Evolutionary conservation across 2,888 invertebrate genomes (phyloP).

Genomic region (Phymatocera aterrima): DNA sequence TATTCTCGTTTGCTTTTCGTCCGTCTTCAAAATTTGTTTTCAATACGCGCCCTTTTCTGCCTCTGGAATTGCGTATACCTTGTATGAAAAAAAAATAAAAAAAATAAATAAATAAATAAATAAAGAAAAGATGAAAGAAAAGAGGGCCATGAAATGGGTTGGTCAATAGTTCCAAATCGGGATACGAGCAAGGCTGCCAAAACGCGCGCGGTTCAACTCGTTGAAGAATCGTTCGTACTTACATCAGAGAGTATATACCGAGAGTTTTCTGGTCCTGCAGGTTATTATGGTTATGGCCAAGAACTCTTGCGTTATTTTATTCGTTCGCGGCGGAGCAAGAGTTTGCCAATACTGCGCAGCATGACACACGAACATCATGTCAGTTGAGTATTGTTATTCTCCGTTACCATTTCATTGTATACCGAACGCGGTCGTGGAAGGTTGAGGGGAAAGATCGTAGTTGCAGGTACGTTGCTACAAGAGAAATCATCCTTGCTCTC

Average conservation of each 20-base stretch:
- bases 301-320: not conserved
- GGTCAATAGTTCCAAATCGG: slow-evolving; percentile 56
- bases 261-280: not conserved
- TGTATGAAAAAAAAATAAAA: not conserved
- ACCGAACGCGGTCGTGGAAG: too few relatives aligned
- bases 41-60: not conserved
- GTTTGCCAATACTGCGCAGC: not conserved
- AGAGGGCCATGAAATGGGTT: slow-evolving; percentile 33
- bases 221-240: slow-evolving; percentile 54
- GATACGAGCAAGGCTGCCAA: slow-evolving; percentile 53
- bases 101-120: too few relatives aligned
- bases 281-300: slow-evolving; percentile 7
- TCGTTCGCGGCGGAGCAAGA: not conserved
- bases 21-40: not conserved
- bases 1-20: not conserved
- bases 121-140: too few relatives aligned
- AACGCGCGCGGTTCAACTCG: slow-evolving; percentile 48
- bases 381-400: too few relatives aligned
- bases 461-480: too few relatives aligned
- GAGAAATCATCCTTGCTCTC: too few relatives aligned
- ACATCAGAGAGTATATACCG: slow-evolving; percentile 38
- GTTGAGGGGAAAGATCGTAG: too few relatives aligned
- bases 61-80: not conserved
- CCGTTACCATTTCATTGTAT: too few relatives aligned
- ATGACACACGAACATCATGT: too few relatives aligned